Base-by-base conservation (phyloP, 2,888 invertebrate species). In the Aspidiotus destructor region DNA sequence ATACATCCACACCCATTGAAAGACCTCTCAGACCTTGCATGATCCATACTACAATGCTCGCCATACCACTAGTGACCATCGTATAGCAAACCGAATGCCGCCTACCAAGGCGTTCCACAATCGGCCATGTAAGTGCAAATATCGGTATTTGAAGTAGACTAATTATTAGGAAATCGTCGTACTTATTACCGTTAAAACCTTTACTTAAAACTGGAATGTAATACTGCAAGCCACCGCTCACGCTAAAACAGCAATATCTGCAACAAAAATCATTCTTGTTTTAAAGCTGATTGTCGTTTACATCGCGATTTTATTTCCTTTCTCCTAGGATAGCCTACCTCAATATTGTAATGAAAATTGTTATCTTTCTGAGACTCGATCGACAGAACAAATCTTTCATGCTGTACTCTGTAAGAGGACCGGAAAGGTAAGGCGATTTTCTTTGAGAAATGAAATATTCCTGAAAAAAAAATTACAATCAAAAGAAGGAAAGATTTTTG, bases 101-200 rank as follows among this genome's bases (percentile, higher is more conserved):
- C 69, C 89, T 80, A 0, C 91, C 90, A 63, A 85, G 81, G 73
- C 85, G 81, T 74, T 86, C 87, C 80, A 90, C 83, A 0, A 87
- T 85, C 0, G 89, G 89, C 87, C 88, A 89, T 2, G 90, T 79
- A 71, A 91, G 83, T 73, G 90, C 76, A 76, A 89, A 91, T 0
- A 90, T 89, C 0, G 91, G 90, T 71, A 92, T 75, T 76, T 92
- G 91, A 1, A 89, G 89, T 0, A 86, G 84, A 0, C 89, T 89
- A 5, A 90, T 89, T 71, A 92, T 78, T 75, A 90, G 88, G 77
- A 91, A 92, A 76, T 90, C 90, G 76, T 90, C 80, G 76, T 88
- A 89, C 76, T 89, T 88, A 75, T 91, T 87, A 0, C 89, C 89
- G 48, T n/a, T n/a, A n/a, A 28, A 28, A 28, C 28, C 28, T 28